These are phyloP conservation scores for Tiliqua scincoides DNA, from an alignment of 2,113 vertebrate species.

Conservation along the genomic window DNA sequence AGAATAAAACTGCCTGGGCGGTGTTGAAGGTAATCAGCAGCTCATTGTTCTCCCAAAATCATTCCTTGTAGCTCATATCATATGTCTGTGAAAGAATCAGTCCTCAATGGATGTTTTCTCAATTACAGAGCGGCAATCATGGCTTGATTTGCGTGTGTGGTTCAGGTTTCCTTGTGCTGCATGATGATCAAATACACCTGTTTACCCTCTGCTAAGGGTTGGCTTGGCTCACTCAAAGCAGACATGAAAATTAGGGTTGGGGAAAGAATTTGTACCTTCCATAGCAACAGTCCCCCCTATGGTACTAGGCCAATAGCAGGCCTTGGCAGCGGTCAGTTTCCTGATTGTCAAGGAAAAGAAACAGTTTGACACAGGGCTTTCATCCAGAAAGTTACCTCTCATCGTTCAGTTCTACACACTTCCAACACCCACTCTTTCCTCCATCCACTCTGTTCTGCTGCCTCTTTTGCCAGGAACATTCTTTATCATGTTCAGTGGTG, in stretches of 20 bases:
- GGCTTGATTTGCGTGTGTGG: constrained; percentile 10
- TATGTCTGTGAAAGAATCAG: not conserved
- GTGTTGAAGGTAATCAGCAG: constrained; percentile 15
- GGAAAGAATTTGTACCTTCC: not conserved
- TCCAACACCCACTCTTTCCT: not conserved
- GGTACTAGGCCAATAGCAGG: not conserved
- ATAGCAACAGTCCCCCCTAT: not conserved
- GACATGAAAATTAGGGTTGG: not conserved
- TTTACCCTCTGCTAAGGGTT: not conserved
- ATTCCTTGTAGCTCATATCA: not conserved
- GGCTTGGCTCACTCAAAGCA: not conserved
- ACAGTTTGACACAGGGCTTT: not conserved
- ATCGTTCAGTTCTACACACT: too few relatives aligned
- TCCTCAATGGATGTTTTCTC: not conserved
- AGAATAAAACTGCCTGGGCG: not conserved
- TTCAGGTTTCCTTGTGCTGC: not conserved
- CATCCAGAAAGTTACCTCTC: not conserved
- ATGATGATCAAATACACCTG: not conserved
- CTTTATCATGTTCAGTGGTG: too few relatives aligned
- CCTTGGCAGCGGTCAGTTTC: not conserved
- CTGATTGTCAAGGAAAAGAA: not conserved
- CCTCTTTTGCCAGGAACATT: not conserved
- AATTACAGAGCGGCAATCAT: not conserved
- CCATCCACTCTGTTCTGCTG: not conserved
- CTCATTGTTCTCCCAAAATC: constrained; percentile 8